Percentiles rank a stretch among this genome's conserved stretches.
These are phyloP conservation scores for Austrofundulus limnaeus DNA, from an alignment of 2,113 vertebrate genomes.

Conservation along the genomic window DNA sequence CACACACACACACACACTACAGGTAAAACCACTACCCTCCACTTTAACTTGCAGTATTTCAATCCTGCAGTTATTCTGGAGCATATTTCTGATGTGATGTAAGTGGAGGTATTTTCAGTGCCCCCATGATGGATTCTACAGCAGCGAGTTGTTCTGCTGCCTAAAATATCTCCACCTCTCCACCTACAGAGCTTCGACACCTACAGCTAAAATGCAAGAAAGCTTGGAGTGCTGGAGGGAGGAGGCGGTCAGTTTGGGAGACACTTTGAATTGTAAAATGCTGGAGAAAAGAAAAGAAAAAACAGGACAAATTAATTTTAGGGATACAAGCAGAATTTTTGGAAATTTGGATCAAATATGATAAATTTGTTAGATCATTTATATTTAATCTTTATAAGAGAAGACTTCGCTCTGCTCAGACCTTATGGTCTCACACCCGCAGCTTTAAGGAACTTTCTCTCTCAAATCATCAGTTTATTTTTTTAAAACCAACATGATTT, in stretches of 20 bases:
- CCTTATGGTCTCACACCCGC: neutral
- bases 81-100: slow-evolving; percentile 37
- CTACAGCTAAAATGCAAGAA: slow-evolving; percentile 37
- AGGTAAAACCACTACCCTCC: neutral
- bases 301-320: too few species aligned
- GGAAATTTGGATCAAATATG: too few species aligned
- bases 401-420: too few species aligned
- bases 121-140: slow-evolving; percentile 56
- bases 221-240: slow-evolving; percentile 28
- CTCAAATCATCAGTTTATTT: slow-evolving; percentile 7
- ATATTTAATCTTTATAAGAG: too few species aligned
- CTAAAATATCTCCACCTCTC: slow-evolving; percentile 62
- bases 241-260: slow-evolving; percentile 26
- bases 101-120: slow-evolving; percentile 52
- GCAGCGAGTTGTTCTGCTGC: slow-evolving; percentile 46
- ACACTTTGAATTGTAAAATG: slow-evolving; percentile 17
- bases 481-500: neutral
- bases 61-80: neutral
- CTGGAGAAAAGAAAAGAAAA: neutral
- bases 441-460: neutral
- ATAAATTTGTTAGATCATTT: too few species aligned
- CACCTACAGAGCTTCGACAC: slow-evolving; percentile 62
- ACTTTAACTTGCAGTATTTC: neutral
- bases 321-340: too few species aligned
- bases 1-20: too few species aligned